Percentiles rank a stretch among this genome's conserved stretches.
phyloP scores from a whole-genome alignment of 2,113 vertebrate genomes.

The Excalfactoria chinensis region DNA sequence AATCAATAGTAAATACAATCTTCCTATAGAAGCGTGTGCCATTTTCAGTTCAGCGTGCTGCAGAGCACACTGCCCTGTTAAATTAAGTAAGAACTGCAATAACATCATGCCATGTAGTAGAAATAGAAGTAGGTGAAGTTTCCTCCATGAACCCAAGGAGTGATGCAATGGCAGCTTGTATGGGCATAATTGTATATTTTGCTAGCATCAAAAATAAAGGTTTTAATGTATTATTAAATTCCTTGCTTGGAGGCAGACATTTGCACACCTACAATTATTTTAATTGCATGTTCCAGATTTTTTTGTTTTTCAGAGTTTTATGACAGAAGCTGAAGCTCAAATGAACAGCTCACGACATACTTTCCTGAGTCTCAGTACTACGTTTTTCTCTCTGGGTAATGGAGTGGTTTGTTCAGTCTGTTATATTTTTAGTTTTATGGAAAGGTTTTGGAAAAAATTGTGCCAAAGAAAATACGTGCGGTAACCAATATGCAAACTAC shows the following conservation, averaged over 20 bases:
- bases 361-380: slow-evolving; percentile 47
- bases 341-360: slow-evolving; percentile 57
- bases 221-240: slow-evolving; percentile 87
- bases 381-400: slow-evolving; percentile 50
- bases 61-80: slow-evolving; percentile 64
- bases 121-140: slow-evolving; percentile 67
- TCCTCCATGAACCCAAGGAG: slow-evolving; percentile 47
- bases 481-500: slow-evolving; percentile 51
- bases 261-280: slow-evolving; percentile 84
- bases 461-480: slow-evolving; percentile 59
- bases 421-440: slow-evolving; percentile 71
- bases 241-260: slow-evolving; percentile 81
- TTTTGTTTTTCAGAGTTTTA: slow-evolving; percentile 70
- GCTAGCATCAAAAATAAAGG: slow-evolving; percentile 86
- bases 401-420: slow-evolving; percentile 44
- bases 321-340: slow-evolving; percentile 69
- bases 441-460: slow-evolving; percentile 42
- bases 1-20: slow-evolving; percentile 65
- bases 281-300: slow-evolving; percentile 89
- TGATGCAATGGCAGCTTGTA: slow-evolving; percentile 72
- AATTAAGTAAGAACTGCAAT: slow-evolving; percentile 74
- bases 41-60: slow-evolving; percentile 52
- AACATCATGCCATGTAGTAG: slow-evolving; percentile 49
- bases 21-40: background rate
- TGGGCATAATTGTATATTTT: slow-evolving; percentile 89